These are phyloP conservation scores for Andrena cerasifolii DNA, from an alignment of 1,140 invertebrate genomes.

Conservation along the genomic window DNA sequence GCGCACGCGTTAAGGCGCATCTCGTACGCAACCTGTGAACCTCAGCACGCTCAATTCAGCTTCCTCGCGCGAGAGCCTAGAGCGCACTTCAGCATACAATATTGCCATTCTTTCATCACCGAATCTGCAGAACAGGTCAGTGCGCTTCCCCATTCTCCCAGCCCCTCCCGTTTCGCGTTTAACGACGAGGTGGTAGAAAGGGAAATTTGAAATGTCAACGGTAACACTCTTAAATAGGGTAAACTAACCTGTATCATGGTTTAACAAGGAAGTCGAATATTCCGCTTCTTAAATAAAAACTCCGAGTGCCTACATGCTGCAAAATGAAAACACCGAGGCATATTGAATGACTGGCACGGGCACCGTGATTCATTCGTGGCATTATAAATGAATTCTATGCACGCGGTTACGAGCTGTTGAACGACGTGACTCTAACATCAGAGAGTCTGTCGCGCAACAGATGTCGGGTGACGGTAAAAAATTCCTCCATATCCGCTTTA, in stretches of 20 bases:
- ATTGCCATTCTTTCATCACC: conserved; percentile 92
- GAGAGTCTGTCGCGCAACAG: background rate
- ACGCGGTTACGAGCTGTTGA: background rate
- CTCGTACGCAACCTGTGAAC: conserved; percentile 94
- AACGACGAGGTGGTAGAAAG: too few relatives aligned
- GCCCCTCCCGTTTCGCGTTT: background rate
- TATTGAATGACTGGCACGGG: too few relatives aligned
- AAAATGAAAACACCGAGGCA: too few relatives aligned
- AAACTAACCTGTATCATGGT: too few relatives aligned
- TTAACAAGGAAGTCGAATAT: too few relatives aligned
- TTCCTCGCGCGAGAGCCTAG: conserved; percentile 92
- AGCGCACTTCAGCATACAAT: conserved; percentile 88
- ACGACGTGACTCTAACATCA: background rate
- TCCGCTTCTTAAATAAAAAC: too few relatives aligned
- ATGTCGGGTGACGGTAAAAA: conserved; percentile 1
- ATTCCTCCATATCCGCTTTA: conserved; percentile 22
- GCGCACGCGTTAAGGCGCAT: conserved; percentile 92
- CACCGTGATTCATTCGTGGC: too few relatives aligned
- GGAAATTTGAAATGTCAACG: too few relatives aligned
- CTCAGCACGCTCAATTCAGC: conserved; percentile 90
- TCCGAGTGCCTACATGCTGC: too few relatives aligned
- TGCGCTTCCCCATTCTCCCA: conserved; percentile 32
- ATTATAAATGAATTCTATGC: background rate
- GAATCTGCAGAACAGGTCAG: conserved; percentile 90
- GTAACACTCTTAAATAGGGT: too few relatives aligned